Conservation (phyloP, 1,140 invertebrate species). For the Eufriesea mexicana region DNA sequence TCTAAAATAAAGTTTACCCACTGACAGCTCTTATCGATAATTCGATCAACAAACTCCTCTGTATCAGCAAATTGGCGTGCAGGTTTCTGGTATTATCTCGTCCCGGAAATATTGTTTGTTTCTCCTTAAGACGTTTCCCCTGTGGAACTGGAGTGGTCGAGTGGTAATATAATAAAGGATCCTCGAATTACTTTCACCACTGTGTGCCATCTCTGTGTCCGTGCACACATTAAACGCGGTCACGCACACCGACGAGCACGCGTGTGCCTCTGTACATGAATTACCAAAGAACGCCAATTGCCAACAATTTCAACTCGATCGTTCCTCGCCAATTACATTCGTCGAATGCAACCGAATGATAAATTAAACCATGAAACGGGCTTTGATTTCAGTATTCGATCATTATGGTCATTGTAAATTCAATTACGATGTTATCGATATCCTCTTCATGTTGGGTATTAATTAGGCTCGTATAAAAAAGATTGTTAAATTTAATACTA, state of each 20-base stretch:
- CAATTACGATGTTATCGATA: too few species aligned
- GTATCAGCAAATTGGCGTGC: background rate
- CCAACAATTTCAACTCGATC: background rate
- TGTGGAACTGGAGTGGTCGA: background rate
- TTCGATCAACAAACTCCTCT: background rate
- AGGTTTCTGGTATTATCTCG: conserved; percentile 1
- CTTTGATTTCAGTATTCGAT: too few species aligned
- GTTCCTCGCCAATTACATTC: background rate
- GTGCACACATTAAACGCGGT: too few species aligned
- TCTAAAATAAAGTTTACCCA: background rate
- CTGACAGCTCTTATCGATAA: background rate
- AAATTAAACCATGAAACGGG: background rate
- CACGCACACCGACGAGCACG: too few species aligned
- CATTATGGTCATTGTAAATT: too few species aligned
- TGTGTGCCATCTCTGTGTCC: too few species aligned
- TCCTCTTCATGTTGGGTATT: background rate
- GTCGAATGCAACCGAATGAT: background rate
- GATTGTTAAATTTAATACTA: too few species aligned
- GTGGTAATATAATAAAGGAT: background rate
- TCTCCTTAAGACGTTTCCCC: background rate
- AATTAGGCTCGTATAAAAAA: background rate
- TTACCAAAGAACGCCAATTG: background rate
- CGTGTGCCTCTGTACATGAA: background rate
- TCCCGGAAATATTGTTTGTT: conserved; percentile 1
- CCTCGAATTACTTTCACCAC: background rate